Conservation (phyloP, 2,797 vertebrate genomes). For the Cirrhinus mrigala region DNA sequence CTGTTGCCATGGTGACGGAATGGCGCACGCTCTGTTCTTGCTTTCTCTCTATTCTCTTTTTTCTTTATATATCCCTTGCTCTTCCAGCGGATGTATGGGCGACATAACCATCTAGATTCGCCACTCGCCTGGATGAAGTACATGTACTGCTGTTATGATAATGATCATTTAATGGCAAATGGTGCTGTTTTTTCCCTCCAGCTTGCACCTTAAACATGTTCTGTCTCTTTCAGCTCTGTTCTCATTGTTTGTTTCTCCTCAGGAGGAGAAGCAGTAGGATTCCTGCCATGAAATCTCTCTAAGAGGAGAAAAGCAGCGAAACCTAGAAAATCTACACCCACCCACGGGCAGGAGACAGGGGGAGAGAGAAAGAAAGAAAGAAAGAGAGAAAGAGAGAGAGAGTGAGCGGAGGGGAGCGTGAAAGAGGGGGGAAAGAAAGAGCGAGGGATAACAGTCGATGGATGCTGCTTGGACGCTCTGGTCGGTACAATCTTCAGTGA, state of each 20-base stretch:
- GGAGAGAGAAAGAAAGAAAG: constrained; percentile 42
- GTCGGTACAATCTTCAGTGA: constrained; percentile 73
- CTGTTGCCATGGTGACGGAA: constrained; percentile 82
- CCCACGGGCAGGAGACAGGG: constrained; percentile 58
- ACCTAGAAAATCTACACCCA: constrained; percentile 64
- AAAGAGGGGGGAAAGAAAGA: constrained; percentile 55
- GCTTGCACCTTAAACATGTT: constrained; percentile 15
- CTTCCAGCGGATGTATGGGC: constrained; percentile 51
- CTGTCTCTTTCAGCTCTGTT: constrained; percentile 39
- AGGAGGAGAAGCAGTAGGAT: constrained; percentile 65
- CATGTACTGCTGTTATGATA: constrained; percentile 4
- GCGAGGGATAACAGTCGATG: constrained; percentile 77
- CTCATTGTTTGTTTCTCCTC: constrained; percentile 45
- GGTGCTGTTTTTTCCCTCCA: background rate
- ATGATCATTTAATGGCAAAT: constrained; percentile 17
- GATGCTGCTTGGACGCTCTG: constrained; percentile 77
- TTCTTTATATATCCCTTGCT: constrained; percentile 51
- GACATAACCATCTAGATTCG: constrained; percentile 28
- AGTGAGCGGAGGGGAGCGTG: constrained; percentile 50
- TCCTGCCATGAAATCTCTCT: constrained; percentile 73
- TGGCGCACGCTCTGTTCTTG: constrained; percentile 75
- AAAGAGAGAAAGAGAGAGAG: constrained; percentile 9
- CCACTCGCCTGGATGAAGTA: background rate
- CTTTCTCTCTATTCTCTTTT: constrained; percentile 67
- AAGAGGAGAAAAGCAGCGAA: constrained; percentile 69